Evolutionary conservation across 2,888 invertebrate genomes (phyloP).

Genomic region (Deilephila elpenor): DNA sequence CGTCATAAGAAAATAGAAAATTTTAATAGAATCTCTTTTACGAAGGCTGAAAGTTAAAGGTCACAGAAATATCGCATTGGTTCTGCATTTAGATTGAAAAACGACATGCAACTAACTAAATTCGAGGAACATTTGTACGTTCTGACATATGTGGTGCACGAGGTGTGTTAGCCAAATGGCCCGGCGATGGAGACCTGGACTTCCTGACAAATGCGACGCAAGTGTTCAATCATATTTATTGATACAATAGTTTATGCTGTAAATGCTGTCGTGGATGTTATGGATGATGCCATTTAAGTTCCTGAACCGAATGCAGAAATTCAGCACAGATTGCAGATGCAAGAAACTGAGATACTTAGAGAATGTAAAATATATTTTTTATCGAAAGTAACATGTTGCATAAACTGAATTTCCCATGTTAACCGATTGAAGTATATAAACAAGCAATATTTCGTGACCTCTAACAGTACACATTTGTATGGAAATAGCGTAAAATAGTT

Average conservation of each 20-base stretch:
- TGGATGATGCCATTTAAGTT: background rate
- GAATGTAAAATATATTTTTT: too few relatives aligned
- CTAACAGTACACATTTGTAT: slow-evolving; percentile 35
- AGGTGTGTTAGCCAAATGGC: slow-evolving; percentile 69
- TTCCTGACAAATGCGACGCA: slow-evolving; percentile 73
- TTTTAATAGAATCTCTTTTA: slow-evolving; percentile 21
- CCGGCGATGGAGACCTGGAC: slow-evolving; percentile 66
- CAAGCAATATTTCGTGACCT: slow-evolving; percentile 46
- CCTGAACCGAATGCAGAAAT: background rate
- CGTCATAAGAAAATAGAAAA: slow-evolving; percentile 31
- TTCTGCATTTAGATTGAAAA: slow-evolving; percentile 18
- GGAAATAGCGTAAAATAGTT: slow-evolving; percentile 30
- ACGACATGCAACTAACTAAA: background rate
- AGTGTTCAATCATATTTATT: slow-evolving; percentile 54
- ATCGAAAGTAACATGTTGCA: background rate
- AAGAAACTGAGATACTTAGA: background rate
- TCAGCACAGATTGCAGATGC: background rate
- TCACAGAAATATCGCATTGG: slow-evolving; percentile 41
- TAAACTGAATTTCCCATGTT: background rate
- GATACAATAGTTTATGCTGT: slow-evolving; percentile 44
- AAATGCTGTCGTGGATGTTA: slow-evolving; percentile 22
- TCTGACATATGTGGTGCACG: slow-evolving; percentile 71
- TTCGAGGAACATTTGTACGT: slow-evolving; percentile 59
- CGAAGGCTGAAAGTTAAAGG: slow-evolving; percentile 38
- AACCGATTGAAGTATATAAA: background rate